Conservation (phyloP, 1,140 invertebrate genomes). For the Tetraneura akinire region DNA sequence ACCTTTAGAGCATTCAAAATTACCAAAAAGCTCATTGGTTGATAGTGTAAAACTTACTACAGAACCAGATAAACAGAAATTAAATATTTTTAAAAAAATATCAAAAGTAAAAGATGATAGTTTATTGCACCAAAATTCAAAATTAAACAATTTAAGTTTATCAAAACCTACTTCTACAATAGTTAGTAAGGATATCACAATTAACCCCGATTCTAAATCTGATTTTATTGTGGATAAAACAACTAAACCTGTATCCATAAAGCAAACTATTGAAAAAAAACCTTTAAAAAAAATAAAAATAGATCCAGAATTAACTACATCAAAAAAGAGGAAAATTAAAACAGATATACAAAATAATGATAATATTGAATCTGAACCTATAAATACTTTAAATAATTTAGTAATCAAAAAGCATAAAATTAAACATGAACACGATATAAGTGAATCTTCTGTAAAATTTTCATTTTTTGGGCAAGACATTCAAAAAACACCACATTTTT, state of each 20-base stretch:
- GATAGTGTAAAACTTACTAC: slow-evolving; percentile 70
- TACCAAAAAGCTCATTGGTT: not conserved
- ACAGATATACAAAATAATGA: slow-evolving; percentile 2
- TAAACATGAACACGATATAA: not conserved
- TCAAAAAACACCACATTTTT: slow-evolving; percentile 13
- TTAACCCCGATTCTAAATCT: not conserved
- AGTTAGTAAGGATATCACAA: slow-evolving; percentile 12
- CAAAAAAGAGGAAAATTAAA: slow-evolving; percentile 39
- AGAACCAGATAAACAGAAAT: slow-evolving; percentile 78
- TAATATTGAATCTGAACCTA: not conserved
- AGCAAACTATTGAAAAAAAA: slow-evolving; percentile 8
- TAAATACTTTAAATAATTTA: not conserved
- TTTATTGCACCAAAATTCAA: not conserved
- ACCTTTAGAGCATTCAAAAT: not conserved
- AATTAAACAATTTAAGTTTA: not conserved
- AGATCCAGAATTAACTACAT: not conserved
- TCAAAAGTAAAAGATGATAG: not conserved
- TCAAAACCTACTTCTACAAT: slow-evolving; percentile 24
- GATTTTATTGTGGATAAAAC: not conserved
- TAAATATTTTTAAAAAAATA: slow-evolving; percentile 85
- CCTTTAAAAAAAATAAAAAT: not conserved
- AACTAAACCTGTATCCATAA: not conserved
- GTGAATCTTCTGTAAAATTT: slow-evolving; percentile 21
- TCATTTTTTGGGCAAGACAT: slow-evolving; percentile 39
- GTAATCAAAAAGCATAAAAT: slow-evolving; percentile 22